Evolutionary conservation across 1,140 invertebrate genomes (phyloP).

Genomic region (Drosophila bocqueti): DNA sequence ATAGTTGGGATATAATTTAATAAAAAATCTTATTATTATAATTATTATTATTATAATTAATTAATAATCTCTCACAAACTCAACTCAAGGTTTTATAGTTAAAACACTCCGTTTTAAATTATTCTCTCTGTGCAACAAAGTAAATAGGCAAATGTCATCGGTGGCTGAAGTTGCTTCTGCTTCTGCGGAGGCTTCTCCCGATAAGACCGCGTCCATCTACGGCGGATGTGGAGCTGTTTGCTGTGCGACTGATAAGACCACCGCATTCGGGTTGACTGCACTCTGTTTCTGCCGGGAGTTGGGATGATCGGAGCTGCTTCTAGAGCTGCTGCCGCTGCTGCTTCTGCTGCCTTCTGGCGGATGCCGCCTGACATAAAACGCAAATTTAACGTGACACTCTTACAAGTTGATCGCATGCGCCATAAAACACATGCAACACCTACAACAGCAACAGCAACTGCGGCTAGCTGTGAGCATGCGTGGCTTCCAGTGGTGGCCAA

Average conservation of each 20-base stretch:
- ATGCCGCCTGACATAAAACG: constrained; percentile 73
- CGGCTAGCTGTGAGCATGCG: constrained; percentile 61
- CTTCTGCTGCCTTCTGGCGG: constrained; percentile 4
- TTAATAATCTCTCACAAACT: neutral
- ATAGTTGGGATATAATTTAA: neutral
- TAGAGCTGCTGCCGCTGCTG: constrained; percentile 4
- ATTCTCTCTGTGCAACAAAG: constrained; percentile 28
- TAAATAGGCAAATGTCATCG: constrained; percentile 66
- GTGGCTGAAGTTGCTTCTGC: constrained; percentile 31
- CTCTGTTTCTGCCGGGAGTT: constrained; percentile 37
- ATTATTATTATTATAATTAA: too few relatives aligned
- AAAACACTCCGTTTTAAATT: neutral
- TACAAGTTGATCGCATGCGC: constrained; percentile 82
- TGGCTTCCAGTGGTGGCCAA: constrained; percentile 66
- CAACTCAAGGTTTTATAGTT: neutral
- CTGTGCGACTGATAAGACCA: constrained; percentile 54
- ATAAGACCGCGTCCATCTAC: constrained; percentile 59
- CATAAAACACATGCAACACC: constrained; percentile 83
- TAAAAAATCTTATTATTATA: too few relatives aligned
- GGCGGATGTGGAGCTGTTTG: constrained; percentile 62
- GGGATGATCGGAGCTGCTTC: constrained; percentile 13
- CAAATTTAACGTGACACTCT: constrained; percentile 83
- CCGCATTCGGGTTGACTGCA: constrained; percentile 66
- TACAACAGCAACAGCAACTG: constrained; percentile 60
- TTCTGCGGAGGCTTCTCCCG: constrained; percentile 33